These are phyloP conservation scores for Holacanthella duospinosa DNA, from an alignment of 2,888 invertebrate genomes.

Conservation along the genomic window DNA sequence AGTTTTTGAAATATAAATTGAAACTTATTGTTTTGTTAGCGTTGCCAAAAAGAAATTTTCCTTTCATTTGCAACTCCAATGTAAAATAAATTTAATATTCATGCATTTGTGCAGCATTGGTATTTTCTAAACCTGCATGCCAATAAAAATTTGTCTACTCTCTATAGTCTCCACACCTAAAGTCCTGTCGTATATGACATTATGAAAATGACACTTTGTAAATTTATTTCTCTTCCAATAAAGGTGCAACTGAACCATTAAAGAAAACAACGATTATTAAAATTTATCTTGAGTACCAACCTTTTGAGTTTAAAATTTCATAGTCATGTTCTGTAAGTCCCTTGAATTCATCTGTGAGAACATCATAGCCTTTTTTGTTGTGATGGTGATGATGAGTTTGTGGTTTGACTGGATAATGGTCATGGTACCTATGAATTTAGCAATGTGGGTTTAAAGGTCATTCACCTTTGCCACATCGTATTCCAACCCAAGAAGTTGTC, in stretches of 20 bases:
- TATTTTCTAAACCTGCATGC: too few relatives aligned
- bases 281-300: slow-evolving; percentile 21
- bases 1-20: neutral
- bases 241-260: too few relatives aligned
- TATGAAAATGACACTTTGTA: too few relatives aligned
- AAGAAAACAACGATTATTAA: too few relatives aligned
- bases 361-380: slow-evolving; percentile 6
- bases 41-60: neutral
- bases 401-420: slow-evolving; percentile 12
- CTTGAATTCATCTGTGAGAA: slow-evolving; percentile 10
- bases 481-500: too few relatives aligned
- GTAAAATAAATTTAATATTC: too few relatives aligned
- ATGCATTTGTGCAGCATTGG: too few relatives aligned
- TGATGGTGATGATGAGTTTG: slow-evolving; percentile 22
- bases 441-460: neutral
- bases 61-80: too few relatives aligned
- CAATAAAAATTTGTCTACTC: too few relatives aligned
- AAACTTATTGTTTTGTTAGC: neutral
- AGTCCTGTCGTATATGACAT: too few relatives aligned
- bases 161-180: too few relatives aligned
- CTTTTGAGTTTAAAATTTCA: slow-evolving; percentile 35
- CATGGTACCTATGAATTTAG: slow-evolving; percentile 15
- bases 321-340: slow-evolving; percentile 26
- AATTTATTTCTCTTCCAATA: too few relatives aligned
- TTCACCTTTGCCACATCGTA: neutral